Percentiles rank a stretch among this genome's conserved stretches.
Evolutionary conservation across 2,888 invertebrate genomes (phyloP).

Genomic region (Ormyrus labotus): DNA sequence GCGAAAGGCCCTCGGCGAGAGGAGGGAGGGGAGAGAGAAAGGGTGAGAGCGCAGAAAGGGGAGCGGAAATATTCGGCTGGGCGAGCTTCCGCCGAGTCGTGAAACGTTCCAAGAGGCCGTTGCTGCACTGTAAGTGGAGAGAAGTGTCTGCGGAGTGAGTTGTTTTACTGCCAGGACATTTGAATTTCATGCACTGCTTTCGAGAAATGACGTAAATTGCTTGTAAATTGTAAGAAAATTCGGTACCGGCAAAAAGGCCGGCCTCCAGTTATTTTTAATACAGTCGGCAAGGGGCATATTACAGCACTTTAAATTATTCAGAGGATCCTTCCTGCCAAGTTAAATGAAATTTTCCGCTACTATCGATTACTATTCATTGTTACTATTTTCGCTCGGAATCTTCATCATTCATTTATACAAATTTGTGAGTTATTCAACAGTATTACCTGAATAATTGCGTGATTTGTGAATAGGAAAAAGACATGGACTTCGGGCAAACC

Average conservation of each 20-base stretch:
- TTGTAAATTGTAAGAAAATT: slow-evolving; percentile 48
- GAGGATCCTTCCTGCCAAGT: slow-evolving; percentile 1
- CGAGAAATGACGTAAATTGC: slow-evolving; percentile 54
- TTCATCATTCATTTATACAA: no score
- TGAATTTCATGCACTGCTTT: slow-evolving; percentile 57
- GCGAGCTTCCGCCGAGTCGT: slow-evolving; percentile 51
- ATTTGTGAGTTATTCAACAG: no score
- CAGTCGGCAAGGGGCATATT: neutral
- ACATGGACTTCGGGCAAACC: no score
- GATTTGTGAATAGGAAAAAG: no score
- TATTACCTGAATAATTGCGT: no score
- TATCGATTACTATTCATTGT: neutral
- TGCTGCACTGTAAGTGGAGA: slow-evolving; percentile 9
- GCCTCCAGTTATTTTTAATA: slow-evolving; percentile 37
- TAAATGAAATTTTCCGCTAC: neutral
- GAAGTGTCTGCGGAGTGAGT: slow-evolving; percentile 47
- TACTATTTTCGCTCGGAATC: no score
- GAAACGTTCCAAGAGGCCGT: slow-evolving; percentile 45
- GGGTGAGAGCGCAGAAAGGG: slow-evolving; percentile 6
- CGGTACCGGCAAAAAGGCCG: slow-evolving; percentile 4
- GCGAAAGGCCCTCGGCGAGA: neutral
- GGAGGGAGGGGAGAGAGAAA: neutral
- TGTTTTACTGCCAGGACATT: slow-evolving; percentile 55
- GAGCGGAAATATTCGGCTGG: slow-evolving; percentile 53
- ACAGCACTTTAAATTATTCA: slow-evolving; percentile 40